Base-by-base conservation (phyloP, 2,797 vertebrate genomes). In the Coregonus ussuriensis region DNA sequence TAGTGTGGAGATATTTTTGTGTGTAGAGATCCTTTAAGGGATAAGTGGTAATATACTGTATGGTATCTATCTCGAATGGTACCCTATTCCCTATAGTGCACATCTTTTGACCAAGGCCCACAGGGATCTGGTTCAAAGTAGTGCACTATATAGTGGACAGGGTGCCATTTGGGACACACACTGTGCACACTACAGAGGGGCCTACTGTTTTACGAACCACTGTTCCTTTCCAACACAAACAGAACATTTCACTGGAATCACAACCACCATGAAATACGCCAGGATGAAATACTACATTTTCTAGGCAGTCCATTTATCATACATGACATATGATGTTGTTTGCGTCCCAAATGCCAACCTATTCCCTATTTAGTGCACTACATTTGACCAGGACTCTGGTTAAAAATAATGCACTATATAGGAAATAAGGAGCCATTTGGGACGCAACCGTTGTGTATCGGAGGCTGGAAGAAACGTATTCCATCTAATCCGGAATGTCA, bases 21-120 rank as follows among this genome's bases (percentile, higher is more conserved):
- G 21, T 0, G 21, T 21, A 0, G 21, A 47, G 9, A 13, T 47
- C 41, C 41, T 47, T 47, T 69, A 21, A 69, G 33, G 67, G 31
- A 15, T 35, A 16, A 37, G 35, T 16, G 6, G 35, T 11, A 0
- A 0, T 0, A 21, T 21, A 21, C 0, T 0, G 21, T 0, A 0
- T 0, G 0, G 0, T 21, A 0, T 0, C 21, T 0, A 0, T 21
- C 21, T 0, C 21, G 0, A 0, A 0, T 0, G 0, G 21, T 0
- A 21, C 21, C 41, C 0, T 3, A 9, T 11, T 11, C 41, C 41
- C 9, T 3, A 47, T 47, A 47, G 41, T 47, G 41, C 41, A 9
- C 41, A 47, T 47, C 9, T 47, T 47, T 47, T 47, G 41, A 47
- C 41, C 41, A 47, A 47, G 41, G 7, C 41, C 41, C 41, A 47